Base-by-base conservation (phyloP, 2,797 vertebrate species). In the Poecilia picta region DNA sequence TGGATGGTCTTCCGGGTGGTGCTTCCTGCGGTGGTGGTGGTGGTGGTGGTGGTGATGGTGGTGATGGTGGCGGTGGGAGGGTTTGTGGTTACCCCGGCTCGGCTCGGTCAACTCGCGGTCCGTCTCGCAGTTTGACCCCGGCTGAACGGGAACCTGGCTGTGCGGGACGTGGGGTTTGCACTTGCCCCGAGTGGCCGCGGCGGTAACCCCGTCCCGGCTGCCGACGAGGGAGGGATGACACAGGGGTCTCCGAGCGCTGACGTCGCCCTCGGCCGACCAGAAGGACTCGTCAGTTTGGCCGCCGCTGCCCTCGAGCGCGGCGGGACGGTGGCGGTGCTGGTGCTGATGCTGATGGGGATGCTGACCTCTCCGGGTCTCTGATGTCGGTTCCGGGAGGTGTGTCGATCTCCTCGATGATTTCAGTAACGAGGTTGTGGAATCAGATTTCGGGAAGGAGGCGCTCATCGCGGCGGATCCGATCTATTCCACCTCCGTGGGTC, bases 161-260 rank as follows among this genome's bases (percentile, higher is more conserved):
- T 83, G 83, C 47, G 83, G 49, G 43, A 72, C 85, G 41, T 82
- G 92, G 64, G 95, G 90, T 87, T 92, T 93, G 76, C 82, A 89
- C 91, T 94, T 94, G 85, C 85, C 93, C 89, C 95, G 95, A 59
- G 92, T 87, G 85, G 93, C 92, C 73, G 93, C 91, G 20, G 76
- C 20, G 11, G 86, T 78, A 79, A 90, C 68, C 72, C 89, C 85
- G 83, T 92, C 92, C 85, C 79, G 90, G 81, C 82, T 83, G 84
- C 82, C 85, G 53, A 85, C 23, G 33, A 93, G 87, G 45, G 95
- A 94, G 16, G 98, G 98, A 86, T 97, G 96, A 90, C 97, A 98
- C 84, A 98, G 95, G 89, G 98, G 98, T 97, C 98, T 97, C 90
- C 97, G 96, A 74, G 96, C 96, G 80, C 97, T 99, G 83, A 96